phyloP scores from a whole-genome alignment of 2,888 invertebrate genomes.

The Brenthis daphne region DNA sequence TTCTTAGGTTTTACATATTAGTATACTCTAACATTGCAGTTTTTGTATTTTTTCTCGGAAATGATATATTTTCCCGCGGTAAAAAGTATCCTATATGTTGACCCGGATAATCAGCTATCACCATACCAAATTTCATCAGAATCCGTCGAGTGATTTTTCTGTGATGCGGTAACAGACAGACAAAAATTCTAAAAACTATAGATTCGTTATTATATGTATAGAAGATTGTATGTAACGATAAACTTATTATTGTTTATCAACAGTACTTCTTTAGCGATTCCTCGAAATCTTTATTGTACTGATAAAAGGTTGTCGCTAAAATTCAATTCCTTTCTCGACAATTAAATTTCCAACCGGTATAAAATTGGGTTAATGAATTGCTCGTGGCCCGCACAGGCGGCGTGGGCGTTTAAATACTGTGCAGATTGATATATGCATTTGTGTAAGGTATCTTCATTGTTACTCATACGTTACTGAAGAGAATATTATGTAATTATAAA shows the following conservation, averaged over 20 bases:
- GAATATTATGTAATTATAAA: background rate
- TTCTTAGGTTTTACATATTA: too few species aligned
- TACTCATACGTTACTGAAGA: background rate
- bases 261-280: conserved; percentile 4
- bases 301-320: conserved; percentile 26
- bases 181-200: too few species aligned
- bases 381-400: conserved; percentile 14
- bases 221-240: background rate
- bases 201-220: too few species aligned
- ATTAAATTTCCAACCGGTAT: conserved; percentile 35
- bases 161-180: too few species aligned
- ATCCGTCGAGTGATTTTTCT: too few species aligned
- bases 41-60: too few species aligned
- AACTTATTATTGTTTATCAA: conserved; percentile 1
- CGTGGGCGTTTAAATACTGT: conserved; percentile 29
- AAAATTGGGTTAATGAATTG: conserved; percentile 38
- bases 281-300: conserved; percentile 18
- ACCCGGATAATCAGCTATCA: too few species aligned
- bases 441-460: conserved; percentile 8
- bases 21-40: too few species aligned
- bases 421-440: conserved; percentile 2
- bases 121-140: too few species aligned
- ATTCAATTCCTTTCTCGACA: conserved; percentile 36
- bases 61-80: too few species aligned
- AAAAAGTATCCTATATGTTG: too few species aligned